phyloP scores from a whole-genome alignment of 1,140 invertebrate species.

The Meteorus sp. region DNA sequence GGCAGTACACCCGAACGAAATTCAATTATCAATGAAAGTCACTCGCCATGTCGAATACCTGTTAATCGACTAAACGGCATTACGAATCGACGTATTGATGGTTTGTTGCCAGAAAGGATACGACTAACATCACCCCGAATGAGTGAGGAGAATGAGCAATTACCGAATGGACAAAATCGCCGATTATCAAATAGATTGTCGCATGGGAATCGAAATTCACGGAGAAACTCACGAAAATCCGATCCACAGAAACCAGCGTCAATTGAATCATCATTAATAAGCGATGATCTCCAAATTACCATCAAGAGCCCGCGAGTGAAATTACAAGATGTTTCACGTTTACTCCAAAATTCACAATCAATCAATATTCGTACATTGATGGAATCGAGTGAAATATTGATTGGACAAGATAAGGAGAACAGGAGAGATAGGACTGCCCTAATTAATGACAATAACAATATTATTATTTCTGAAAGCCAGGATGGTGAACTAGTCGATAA shows the following conservation, averaged over 20 bases:
- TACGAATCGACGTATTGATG: slow-evolving; percentile 25
- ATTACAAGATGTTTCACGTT: slow-evolving; percentile 49
- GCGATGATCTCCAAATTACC: neutral
- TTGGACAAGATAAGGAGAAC: neutral
- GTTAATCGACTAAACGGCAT: slow-evolving; percentile 17
- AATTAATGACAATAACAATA: neutral
- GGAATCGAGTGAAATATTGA: neutral
- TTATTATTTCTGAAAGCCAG: neutral
- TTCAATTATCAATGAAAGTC: slow-evolving; percentile 15
- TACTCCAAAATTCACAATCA: slow-evolving; percentile 46
- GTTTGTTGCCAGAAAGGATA: slow-evolving; percentile 38
- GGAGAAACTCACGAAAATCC: slow-evolving; percentile 28
- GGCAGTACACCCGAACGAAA: slow-evolving; percentile 29
- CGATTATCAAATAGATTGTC: slow-evolving; percentile 30
- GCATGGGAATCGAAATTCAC: slow-evolving; percentile 32
- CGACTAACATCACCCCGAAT: slow-evolving; percentile 30
- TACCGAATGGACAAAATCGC: slow-evolving; percentile 32
- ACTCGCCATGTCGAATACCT: slow-evolving; percentile 11
- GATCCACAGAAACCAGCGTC: neutral
- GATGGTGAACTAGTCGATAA: neutral
- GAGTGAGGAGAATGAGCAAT: slow-evolving; percentile 34
- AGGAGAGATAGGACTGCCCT: too few relatives aligned
- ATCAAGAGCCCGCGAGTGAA: slow-evolving; percentile 41
- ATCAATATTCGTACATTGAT: slow-evolving; percentile 39
- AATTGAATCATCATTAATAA: too few relatives aligned